These are phyloP conservation scores for Puma concolor DNA, from an alignment of 2,113 vertebrate genomes.

Conservation along the genomic window DNA sequence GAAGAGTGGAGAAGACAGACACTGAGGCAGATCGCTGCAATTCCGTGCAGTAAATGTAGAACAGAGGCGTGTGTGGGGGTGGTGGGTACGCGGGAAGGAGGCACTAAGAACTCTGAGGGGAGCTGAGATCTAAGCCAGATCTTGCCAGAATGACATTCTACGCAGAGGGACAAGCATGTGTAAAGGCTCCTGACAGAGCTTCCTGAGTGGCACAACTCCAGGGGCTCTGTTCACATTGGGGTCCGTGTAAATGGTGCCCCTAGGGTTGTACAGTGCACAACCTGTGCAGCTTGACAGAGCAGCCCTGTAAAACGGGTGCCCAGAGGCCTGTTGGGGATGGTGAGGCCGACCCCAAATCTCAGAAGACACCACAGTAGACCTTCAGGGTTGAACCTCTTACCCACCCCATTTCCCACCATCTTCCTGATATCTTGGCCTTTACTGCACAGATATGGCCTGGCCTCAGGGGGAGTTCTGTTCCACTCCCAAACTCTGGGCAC, in stretches of 20 bases:
- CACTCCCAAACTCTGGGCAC: conserved; percentile 26
- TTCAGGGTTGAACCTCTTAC: not conserved
- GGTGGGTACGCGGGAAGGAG: fast-evolving
- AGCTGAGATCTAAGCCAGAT: not conserved
- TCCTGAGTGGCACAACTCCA: not conserved
- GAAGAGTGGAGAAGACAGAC: not conserved
- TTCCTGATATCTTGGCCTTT: not conserved
- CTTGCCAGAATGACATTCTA: not conserved
- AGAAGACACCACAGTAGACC: not conserved
- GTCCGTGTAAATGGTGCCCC: not conserved
- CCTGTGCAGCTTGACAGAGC: not conserved
- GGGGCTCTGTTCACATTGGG: not conserved
- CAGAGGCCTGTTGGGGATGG: fast-evolving
- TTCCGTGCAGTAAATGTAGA: fast-evolving
- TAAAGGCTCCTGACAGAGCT: not conserved
- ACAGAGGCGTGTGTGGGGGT: fast-evolving
- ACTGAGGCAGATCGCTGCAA: fast-evolving
- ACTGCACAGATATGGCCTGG: not conserved
- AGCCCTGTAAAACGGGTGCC: not conserved
- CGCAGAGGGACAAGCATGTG: not conserved
- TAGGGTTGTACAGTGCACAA: not conserved
- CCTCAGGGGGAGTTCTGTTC: not conserved
- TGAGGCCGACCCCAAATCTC: not conserved
- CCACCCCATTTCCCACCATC: not conserved
- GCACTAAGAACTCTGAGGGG: not conserved